Evolutionary conservation across 1,140 invertebrate species (phyloP), one percentile per base, ranked within the genome.

Genomic region (Apis laboriosa): DNA sequence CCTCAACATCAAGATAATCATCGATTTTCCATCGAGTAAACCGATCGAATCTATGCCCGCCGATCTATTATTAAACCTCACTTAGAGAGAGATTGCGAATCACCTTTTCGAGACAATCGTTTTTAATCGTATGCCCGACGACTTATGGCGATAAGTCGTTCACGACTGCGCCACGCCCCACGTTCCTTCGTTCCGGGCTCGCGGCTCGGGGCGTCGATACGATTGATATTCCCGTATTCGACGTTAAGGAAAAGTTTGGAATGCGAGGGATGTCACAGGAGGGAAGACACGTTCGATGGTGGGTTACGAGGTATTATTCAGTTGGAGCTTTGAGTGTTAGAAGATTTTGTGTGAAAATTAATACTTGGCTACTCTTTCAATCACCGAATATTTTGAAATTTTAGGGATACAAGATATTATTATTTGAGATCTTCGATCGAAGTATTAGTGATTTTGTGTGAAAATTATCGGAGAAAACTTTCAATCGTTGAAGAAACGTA

Each of bases 41-140:
- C 56, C 28, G 9, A 1, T 15, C 51, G n/a, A 17, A 4, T 34
- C 34, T 43, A 43, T 43, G 4, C 2, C 2, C 7, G 17, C 9
- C 58, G 49, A 21, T 80, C 53, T 75, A 66, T 80, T 58, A 67
- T 80, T 51, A 66, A 80, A 28, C n/a, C 7, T 49, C 43, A 17
- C 28, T 56, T 61, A 34, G 19, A 24, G 19, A 24, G 28, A 53
- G 11, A 19, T 28, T 9, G 53, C 24, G 21, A n/a, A 77, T 12
- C 28, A 49, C 21, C 53, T 43, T 21, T 1, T 3, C 28, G 63
- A 56, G 13, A 43, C 76, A 77, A 68, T 15, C 63, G 76, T 17
- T 77, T 43, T 43, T 24, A 49, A 61, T 74, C 49, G 72, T 74
- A 61, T 61, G 13, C 9, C 4, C 11, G 3, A 24, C 13, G 8